These are phyloP conservation scores for Campylorhamphus procurvoides DNA, from an alignment of 2,113 vertebrate genomes.

Conservation along the genomic window DNA sequence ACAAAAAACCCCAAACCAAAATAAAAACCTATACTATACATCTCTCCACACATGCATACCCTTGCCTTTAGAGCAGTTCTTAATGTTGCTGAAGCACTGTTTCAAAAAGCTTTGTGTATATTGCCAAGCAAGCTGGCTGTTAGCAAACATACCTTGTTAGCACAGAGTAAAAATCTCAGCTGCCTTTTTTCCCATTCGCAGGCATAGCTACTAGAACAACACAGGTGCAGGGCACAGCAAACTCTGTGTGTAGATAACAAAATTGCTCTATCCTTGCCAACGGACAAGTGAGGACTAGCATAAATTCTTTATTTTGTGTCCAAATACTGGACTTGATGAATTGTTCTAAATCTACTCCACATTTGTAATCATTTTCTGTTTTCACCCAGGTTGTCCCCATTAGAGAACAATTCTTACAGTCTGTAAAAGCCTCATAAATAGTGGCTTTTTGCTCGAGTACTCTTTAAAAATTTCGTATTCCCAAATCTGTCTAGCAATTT, in stretches of 20 bases:
- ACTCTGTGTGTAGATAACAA: not conserved
- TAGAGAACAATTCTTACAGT: not conserved
- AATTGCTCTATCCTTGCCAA: not conserved
- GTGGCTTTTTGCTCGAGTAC: not conserved
- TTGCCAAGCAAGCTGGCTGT: not conserved
- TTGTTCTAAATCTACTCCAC: not conserved
- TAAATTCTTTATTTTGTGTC: not conserved
- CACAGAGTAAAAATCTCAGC: not conserved
- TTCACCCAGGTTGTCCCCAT: not conserved
- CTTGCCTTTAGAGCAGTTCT: not conserved
- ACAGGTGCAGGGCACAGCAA: not conserved
- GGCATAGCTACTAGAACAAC: not conserved
- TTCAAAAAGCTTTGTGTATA: not conserved
- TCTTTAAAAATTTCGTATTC: not conserved
- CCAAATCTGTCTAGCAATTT: not conserved
- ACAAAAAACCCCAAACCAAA: not conserved
- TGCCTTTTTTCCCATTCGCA: not conserved
- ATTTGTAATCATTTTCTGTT: not conserved
- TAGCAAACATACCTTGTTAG: not conserved
- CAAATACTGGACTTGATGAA: not conserved
- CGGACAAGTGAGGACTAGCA: not conserved
- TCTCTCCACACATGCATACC: accelerated
- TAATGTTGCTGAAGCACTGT: not conserved
- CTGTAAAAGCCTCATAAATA: not conserved
- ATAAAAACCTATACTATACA: accelerated